Percentiles rank a stretch among this genome's conserved stretches.
These are phyloP conservation scores for Fragum whitleyi DNA, from an alignment of 2,888 invertebrate species.

Conservation along the genomic window DNA sequence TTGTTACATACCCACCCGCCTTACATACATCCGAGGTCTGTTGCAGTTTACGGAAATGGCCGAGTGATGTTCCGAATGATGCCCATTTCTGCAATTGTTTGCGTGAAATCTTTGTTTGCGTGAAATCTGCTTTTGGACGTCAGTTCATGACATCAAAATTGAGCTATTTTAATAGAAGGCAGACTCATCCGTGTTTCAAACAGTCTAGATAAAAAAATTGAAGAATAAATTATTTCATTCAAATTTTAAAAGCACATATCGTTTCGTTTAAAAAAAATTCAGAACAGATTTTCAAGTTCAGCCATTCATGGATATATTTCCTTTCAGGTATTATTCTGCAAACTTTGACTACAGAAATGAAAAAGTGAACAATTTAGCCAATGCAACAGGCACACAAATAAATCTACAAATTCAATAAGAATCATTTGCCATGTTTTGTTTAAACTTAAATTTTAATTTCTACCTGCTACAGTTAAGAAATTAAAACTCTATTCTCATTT, in stretches of 20 bases:
- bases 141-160: too few species aligned
- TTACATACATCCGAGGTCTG: too few species aligned
- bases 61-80: too few species aligned
- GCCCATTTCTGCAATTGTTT: too few species aligned
- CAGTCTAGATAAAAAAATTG: too few species aligned
- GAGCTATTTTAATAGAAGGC: background rate
- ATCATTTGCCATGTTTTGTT: constrained; percentile 1
- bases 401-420: background rate
- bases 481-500: background rate
- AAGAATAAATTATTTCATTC: background rate
- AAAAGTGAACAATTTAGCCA: background rate
- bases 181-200: background rate
- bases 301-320: background rate
- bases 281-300: background rate
- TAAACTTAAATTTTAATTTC: background rate
- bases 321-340: constrained; percentile 2
- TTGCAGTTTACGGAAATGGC: too few species aligned
- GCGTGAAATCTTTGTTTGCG: too few species aligned
- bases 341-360: background rate
- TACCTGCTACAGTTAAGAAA: background rate
- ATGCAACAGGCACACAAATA: background rate
- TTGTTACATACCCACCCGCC: too few species aligned
- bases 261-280: background rate
- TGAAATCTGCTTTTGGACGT: too few species aligned
- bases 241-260: background rate